Conservation (phyloP, 2,888 invertebrate species). For the Pediacus dermestoides region DNA sequence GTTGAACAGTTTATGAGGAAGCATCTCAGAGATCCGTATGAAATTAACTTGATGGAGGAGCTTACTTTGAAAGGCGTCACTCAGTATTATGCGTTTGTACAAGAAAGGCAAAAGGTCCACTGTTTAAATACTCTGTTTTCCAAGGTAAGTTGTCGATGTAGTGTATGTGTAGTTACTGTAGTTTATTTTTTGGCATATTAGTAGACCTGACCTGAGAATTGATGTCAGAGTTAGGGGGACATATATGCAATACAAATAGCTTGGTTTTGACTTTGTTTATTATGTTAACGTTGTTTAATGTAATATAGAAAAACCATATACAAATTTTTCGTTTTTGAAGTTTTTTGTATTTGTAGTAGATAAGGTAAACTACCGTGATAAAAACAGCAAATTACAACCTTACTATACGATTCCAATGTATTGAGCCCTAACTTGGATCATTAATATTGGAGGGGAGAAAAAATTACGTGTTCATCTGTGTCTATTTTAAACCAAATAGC, state of each 20-base stretch:
- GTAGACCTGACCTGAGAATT: conserved; percentile 29
- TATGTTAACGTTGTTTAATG: too few relatives aligned
- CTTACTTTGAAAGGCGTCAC: conserved; percentile 98
- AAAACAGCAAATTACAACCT: too few relatives aligned
- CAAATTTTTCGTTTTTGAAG: too few relatives aligned
- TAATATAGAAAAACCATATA: too few relatives aligned
- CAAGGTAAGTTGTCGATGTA: conserved; percentile 77
- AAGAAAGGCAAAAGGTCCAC: conserved; percentile 99
- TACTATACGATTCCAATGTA: too few relatives aligned
- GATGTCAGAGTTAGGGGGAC: conserved; percentile 34
- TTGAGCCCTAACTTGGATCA: too few relatives aligned
- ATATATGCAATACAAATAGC: conserved; percentile 37
- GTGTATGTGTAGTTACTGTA: conserved; percentile 16
- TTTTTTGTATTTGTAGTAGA: too few relatives aligned
- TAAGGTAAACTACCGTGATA: too few relatives aligned
- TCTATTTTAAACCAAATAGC: too few relatives aligned
- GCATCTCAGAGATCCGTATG: conserved; percentile 95
- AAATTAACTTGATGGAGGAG: conserved; percentile 99
- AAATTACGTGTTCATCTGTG: too few relatives aligned
- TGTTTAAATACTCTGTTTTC: conserved; percentile 99
- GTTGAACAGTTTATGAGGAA: conserved; percentile 99
- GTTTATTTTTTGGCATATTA: conserved; percentile 24
- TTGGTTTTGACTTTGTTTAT: too few relatives aligned
- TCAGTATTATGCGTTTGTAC: conserved; percentile 99
- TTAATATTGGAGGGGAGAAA: too few relatives aligned